These are phyloP conservation scores for cattle (Bos taurus) DNA, from an alignment of 2,113 vertebrate genomes.

Conservation along the genomic window DNA sequence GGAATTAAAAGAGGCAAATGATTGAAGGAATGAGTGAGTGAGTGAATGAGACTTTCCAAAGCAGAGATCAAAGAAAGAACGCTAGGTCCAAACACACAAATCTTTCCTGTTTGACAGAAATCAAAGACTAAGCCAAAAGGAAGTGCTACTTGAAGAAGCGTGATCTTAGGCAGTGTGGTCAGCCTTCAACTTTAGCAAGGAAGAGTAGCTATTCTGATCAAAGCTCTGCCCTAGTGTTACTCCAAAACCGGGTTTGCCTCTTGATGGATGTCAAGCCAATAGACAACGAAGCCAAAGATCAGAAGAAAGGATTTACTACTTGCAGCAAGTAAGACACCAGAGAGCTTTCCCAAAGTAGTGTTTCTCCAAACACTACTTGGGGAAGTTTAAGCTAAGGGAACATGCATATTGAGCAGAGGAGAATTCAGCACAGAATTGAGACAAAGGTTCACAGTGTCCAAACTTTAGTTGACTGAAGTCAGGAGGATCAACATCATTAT, in stretches of 20 bases:
- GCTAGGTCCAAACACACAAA: background rate
- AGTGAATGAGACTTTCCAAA: background rate
- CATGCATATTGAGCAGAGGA: background rate
- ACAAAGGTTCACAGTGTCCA: background rate
- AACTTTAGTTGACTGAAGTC: background rate
- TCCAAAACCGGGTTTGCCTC: background rate
- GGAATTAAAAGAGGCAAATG: background rate
- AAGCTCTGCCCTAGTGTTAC: background rate
- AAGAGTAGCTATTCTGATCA: background rate
- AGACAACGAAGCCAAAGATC: background rate
- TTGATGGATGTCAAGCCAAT: background rate
- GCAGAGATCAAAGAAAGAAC: background rate
- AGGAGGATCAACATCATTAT: background rate
- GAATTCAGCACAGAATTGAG: background rate
- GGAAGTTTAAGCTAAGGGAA: background rate
- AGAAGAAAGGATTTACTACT: background rate
- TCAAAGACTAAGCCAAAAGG: background rate
- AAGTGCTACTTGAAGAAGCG: background rate
- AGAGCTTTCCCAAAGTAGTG: background rate
- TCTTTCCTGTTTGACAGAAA: background rate
- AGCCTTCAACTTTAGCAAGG: background rate
- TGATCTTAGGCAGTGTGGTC: background rate
- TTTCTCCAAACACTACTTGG: background rate
- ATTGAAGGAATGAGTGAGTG: background rate
- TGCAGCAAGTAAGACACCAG: background rate